Evolutionary conservation across 2,797 vertebrate species (phyloP), one percentile per base, ranked within the genome.

Genomic region (Anas bahamensis): DNA sequence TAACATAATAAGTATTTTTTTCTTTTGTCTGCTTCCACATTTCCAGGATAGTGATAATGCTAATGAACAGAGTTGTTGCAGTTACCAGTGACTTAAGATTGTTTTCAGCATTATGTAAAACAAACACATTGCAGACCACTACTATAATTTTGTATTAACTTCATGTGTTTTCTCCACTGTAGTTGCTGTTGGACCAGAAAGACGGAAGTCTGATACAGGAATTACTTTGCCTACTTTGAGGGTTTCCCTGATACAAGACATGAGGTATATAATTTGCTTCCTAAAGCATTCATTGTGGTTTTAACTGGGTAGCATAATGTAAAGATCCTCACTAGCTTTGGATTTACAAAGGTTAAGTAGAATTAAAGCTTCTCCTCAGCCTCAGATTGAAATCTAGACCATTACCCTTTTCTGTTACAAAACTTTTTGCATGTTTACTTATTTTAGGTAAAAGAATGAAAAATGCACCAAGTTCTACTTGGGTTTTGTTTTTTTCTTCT

Each of bases 161-260:
- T 17, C 56, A 44, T 85, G 2, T 92, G 13, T 96, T 95, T 97
- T 94, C 59, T 88, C 48, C 50, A 63, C 29, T 85, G 19, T 84
- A 99, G 99, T 98, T 93, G 95, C 98, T 59, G 95, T 98, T 24
- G 97, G 98, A 74, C 97, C 97, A 66, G 99, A 99, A 92, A 98
- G 98, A 93, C 98, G 98, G 37, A 98, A 98, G 44, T 98, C 98
- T 65, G 99, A 99, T 50, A 98, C 90, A 48, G 98, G 96, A 57
- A 81, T 97, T 57, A 97, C 90, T 73, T 97, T 98, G 94, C 98
- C 99, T 24, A 98, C 92, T 6, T 95, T 98, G 92, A 98, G 97
- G 79, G 98, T 99, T 88, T 99, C 99, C 4, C 96, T 99, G 70
- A 98, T 98, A 89, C 99, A 99, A 82, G 99, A 99, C 83, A 99